Evolutionary conservation across 2,888 invertebrate species (phyloP).

Genomic region (Proisotoma minuta): DNA sequence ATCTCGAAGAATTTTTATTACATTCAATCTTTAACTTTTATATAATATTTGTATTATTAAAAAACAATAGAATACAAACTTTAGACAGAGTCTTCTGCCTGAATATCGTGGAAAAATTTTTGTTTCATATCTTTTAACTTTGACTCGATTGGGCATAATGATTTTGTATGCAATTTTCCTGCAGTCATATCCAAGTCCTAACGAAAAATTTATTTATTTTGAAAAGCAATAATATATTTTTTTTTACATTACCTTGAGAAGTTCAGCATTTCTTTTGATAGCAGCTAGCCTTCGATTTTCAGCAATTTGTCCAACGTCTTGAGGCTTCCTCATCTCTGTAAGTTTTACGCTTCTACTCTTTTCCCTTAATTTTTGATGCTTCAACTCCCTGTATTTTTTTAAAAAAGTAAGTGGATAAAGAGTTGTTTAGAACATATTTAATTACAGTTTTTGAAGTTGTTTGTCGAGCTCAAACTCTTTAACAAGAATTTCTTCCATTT

Average conservation of each 20-base stretch:
- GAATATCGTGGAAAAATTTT: slow-evolving; percentile 22
- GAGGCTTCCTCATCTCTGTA: slow-evolving; percentile 21
- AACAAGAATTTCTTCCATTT: slow-evolving; percentile 31
- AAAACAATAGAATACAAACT: no score
- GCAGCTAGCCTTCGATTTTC: slow-evolving; percentile 19
- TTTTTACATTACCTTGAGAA: slow-evolving; percentile 26
- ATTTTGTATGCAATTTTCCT: slow-evolving; percentile 34
- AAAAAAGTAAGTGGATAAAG: background rate
- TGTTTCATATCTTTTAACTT: slow-evolving; percentile 26
- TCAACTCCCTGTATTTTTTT: slow-evolving; percentile 11
- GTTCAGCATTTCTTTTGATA: slow-evolving; percentile 23
- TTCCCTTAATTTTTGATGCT: slow-evolving; percentile 9
- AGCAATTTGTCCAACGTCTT: slow-evolving; percentile 23
- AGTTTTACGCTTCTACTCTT: slow-evolving; percentile 16
- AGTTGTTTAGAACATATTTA: background rate
- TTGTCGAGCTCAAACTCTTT: slow-evolving; percentile 30
- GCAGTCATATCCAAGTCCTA: slow-evolving; percentile 35
- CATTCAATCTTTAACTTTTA: no score
- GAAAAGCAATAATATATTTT: background rate
- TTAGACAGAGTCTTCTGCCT: no score
- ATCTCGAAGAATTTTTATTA: background rate
- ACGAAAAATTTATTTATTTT: slow-evolving; percentile 6
- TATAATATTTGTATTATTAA: no score
- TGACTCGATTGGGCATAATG: slow-evolving; percentile 35
- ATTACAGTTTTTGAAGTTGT: slow-evolving; percentile 30